Evolutionary conservation across 2,888 invertebrate species (phyloP), one percentile per base, ranked within the genome.

Genomic region (Dolomedes plantarius): DNA sequence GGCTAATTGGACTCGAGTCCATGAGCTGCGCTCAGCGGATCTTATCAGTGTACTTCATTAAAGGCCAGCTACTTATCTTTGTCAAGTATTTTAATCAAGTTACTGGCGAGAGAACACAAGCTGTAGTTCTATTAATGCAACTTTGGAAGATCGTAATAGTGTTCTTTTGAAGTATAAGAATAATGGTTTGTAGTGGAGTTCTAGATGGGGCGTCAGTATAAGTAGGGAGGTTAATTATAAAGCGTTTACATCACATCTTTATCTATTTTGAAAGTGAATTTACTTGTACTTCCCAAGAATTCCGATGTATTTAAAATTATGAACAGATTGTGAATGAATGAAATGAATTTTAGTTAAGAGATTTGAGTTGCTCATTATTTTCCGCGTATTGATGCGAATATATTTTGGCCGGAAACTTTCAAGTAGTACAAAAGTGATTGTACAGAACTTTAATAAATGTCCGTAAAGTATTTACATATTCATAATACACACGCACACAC

Each of bases 51-150:
- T 65, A 71, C 76, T 77, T 85, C 77, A 85, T 85, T 85, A 85
- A 85, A 78, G 73, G 77, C 56, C 83, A 19, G 31, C 83, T 77
- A 85, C 83, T 85, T 85, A 85, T 85, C 77, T 85, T 85, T 85
- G 83, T 85, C 83, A 77, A 85, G 83, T 85, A 77, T 85, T 85
- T 85, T 85, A 85, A 85, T 85, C 83, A 85, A 77, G 83, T 85
- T 77, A 81, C 74, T 74, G 68, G 68, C 41, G 74, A 16, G 41
- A 16, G 41, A 85, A 78, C 68, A 73, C 77, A 77, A 72, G 82
- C 64, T 65, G 82, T 65, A 85, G 76, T 73, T 77, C 77, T 73
- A 77, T 77, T 77, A 85, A 85, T 73, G 77, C 56, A 73, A 56
- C 72, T 77, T 83, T 73, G 39, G 67, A 73, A 77, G 83, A 77